Conservation (phyloP, 1,140 invertebrate species). For the Tetramorium simillimum region DNA sequence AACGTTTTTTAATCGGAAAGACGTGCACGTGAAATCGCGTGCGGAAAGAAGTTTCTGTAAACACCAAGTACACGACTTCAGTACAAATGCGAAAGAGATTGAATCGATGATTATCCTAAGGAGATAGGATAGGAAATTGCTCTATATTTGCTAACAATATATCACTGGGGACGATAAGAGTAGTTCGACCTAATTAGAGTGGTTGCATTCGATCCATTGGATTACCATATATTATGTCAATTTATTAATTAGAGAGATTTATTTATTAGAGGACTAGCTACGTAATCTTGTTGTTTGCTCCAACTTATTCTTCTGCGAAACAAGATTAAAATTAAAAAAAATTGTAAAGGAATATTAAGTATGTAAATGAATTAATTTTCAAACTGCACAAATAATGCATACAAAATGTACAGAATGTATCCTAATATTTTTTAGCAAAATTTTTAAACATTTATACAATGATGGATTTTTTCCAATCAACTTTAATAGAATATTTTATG, state of each 20-base stretch:
- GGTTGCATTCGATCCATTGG: neutral
- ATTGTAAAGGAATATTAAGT: neutral
- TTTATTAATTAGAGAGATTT: neutral
- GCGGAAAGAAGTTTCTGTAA: slow-evolving; percentile 27
- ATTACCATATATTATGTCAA: neutral
- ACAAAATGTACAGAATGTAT: neutral
- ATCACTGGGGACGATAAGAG: slow-evolving; percentile 60
- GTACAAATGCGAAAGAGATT: slow-evolving; percentile 36
- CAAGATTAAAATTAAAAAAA: neutral
- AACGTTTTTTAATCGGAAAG: neutral
- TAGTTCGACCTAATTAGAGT: slow-evolving; percentile 68
- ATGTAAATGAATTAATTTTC: neutral
- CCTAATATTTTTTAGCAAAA: neutral
- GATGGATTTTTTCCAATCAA: neutral
- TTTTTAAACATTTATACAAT: neutral
- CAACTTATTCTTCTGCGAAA: neutral
- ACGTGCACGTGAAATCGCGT: slow-evolving; percentile 62
- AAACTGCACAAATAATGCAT: neutral
- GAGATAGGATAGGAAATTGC: slow-evolving; percentile 1
- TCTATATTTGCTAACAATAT: neutral
- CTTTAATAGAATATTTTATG: neutral
- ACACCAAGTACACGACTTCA: neutral
- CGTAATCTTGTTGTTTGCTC: neutral
- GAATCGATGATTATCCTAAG: neutral
- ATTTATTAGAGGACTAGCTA: neutral